Conservation (phyloP, 23 tunicate species). For the Halocynthia aurantium region DNA sequence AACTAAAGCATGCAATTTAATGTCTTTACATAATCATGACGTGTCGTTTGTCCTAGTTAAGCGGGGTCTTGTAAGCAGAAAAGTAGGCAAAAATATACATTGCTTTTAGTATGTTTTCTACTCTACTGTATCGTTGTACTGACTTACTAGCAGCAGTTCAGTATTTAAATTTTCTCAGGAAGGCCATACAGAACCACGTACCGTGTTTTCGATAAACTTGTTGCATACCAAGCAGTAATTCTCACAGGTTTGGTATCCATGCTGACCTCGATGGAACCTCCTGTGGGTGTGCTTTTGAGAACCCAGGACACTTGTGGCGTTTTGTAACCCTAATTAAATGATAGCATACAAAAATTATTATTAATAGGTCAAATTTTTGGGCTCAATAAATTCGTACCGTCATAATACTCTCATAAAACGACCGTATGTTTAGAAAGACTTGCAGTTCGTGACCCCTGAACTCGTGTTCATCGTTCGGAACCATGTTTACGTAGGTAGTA, state of each 20-base stretch:
- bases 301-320: slow-evolving; percentile 68
- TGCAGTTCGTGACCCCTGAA: slow-evolving; percentile 23
- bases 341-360: no score
- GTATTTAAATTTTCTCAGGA: no score
- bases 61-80: no score
- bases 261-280: slow-evolving; percentile 74
- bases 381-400: neutral
- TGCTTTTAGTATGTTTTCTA: neutral
- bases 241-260: slow-evolving; percentile 58
- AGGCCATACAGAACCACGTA: neutral
- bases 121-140: neutral
- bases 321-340: slow-evolving; percentile 35
- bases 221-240: slow-evolving; percentile 28
- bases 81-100: neutral
- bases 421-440: slow-evolving; percentile 21
- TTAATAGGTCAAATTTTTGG: no score
- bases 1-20: no score
- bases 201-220: slow-evolving; percentile 1
- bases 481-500: slow-evolving; percentile 24
- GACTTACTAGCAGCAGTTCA: no score
- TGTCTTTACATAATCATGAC: no score
- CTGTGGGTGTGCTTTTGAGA: slow-evolving; percentile 54
- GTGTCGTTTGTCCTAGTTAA: no score
- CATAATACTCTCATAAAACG: slow-evolving; percentile 14
- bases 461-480: slow-evolving; percentile 48